Conservation (phyloP, 2,797 vertebrate species). For the Tokudaia tokunoshimensis region DNA sequence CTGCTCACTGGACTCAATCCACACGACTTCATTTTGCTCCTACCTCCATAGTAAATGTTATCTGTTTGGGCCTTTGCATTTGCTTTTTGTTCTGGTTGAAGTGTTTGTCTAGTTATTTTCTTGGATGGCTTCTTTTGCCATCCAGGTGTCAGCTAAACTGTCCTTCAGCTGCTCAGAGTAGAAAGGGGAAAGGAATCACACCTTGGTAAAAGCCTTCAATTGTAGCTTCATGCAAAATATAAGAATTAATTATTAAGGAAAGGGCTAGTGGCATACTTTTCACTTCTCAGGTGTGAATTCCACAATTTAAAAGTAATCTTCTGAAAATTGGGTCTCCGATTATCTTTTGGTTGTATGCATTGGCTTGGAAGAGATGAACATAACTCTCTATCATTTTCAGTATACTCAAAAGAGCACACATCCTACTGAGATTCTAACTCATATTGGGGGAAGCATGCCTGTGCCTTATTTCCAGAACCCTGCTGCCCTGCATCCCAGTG, state of each 20-base stretch:
- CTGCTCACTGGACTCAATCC: neutral
- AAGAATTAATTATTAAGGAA: neutral
- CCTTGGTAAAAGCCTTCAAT: neutral
- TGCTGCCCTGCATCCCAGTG: neutral
- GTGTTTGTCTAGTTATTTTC: neutral
- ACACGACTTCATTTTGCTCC: neutral
- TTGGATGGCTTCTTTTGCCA: neutral
- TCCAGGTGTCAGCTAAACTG: neutral
- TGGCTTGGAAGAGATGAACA: constrained; percentile 63
- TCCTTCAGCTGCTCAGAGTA: neutral
- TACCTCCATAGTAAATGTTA: neutral
- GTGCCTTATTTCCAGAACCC: constrained; percentile 38
- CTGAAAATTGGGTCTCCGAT: constrained; percentile 57
- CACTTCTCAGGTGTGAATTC: constrained; percentile 9
- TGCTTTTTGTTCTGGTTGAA: neutral
- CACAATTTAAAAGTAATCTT: neutral
- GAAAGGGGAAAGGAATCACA: neutral
- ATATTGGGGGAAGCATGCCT: constrained; percentile 24
- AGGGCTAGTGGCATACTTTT: constrained; percentile 12
- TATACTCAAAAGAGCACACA: constrained; percentile 41
- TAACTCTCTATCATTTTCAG: constrained; percentile 40
- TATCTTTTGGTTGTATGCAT: constrained; percentile 28
- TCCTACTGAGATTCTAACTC: constrained; percentile 55
- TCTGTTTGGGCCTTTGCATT: neutral
- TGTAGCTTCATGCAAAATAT: neutral